These are phyloP conservation scores for Hoplias malabaricus DNA, from an alignment of 2,113 vertebrate species.

Conservation along the genomic window DNA sequence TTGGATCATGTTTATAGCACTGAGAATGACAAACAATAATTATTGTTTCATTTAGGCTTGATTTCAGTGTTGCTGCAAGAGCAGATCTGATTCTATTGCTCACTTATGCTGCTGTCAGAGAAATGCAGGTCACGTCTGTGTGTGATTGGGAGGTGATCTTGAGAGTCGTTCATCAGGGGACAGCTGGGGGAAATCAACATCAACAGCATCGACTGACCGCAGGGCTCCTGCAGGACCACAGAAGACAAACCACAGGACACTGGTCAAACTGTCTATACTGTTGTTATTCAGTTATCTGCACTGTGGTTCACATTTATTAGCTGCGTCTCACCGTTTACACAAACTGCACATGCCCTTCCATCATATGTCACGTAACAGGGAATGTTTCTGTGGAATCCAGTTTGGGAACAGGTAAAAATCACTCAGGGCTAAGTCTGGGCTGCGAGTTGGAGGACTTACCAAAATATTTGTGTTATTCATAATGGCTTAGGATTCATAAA, in stretches of 20 bases:
- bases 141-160: slow-evolving; percentile 16
- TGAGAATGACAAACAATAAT: background rate
- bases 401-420: too few species aligned
- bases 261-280: background rate
- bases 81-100: background rate
- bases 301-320: background rate
- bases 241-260: slow-evolving; percentile 26
- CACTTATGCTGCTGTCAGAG: background rate
- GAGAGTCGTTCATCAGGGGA: slow-evolving; percentile 43
- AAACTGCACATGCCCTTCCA: background rate
- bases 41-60: background rate
- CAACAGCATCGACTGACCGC: slow-evolving; percentile 38
- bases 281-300: slow-evolving; percentile 5
- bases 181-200: slow-evolving; percentile 34
- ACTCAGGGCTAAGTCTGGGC: too few species aligned
- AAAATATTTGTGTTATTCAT: too few species aligned
- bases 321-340: background rate
- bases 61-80: background rate
- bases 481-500: too few species aligned
- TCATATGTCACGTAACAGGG: background rate
- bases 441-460: too few species aligned
- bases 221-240: slow-evolving; percentile 19
- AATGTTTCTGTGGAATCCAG: too few species aligned
- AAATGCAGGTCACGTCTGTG: slow-evolving; percentile 35
- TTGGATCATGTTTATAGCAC: background rate